phyloP scores from a whole-genome alignment of 2,797 vertebrate species.

The Sylvia borin region DNA sequence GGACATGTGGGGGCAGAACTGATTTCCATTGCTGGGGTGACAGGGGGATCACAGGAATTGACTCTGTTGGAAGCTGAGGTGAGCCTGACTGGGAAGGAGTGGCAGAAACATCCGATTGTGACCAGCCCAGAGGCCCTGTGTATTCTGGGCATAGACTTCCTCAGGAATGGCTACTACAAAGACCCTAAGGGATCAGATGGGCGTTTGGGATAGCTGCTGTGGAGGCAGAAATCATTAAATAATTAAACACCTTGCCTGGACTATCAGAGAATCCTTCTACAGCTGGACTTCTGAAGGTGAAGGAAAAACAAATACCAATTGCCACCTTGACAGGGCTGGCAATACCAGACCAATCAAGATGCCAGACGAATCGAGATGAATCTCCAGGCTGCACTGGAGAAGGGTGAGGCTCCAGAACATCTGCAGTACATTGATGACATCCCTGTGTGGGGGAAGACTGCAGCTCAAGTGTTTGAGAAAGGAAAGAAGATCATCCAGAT shows the following conservation, averaged over 20 bases:
- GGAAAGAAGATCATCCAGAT: background rate
- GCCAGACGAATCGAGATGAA: too few species aligned
- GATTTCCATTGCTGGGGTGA: accelerated
- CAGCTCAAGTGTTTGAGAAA: background rate
- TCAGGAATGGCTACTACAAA: accelerated
- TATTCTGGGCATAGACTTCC: background rate
- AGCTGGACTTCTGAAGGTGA: background rate
- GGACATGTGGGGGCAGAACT: background rate
- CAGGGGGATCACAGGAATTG: accelerated
- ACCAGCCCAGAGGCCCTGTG: accelerated
- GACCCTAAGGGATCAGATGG: background rate
- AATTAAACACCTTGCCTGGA: background rate
- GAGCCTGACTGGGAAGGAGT: background rate
- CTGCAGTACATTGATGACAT: accelerated
- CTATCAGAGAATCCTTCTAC: background rate
- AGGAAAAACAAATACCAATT: accelerated
- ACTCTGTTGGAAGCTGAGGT: accelerated
- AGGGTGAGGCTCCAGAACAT: background rate
- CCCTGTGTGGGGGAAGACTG: accelerated
- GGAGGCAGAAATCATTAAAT: background rate
- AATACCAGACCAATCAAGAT: too few species aligned
- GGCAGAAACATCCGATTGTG: background rate
- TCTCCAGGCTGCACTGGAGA: background rate
- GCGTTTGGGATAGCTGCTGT: background rate
- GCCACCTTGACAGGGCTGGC: accelerated